phyloP scores from a whole-genome alignment of 37 sponge, comb jelly and placozoan genomes.

The Lycopodina hypogea region DNA sequence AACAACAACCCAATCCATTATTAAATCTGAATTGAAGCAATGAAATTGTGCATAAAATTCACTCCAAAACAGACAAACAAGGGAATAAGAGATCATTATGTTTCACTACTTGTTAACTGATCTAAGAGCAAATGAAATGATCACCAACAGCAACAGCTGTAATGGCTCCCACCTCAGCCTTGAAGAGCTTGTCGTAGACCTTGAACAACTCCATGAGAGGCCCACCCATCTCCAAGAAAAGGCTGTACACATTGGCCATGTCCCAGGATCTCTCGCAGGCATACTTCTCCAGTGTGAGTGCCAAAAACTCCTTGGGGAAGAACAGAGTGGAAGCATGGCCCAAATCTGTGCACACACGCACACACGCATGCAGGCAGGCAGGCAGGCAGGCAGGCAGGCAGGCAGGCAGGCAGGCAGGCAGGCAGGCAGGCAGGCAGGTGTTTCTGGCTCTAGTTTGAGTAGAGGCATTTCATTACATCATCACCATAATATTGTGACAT shows the following conservation, averaged over 20 bases:
- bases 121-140: no score
- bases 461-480: no score
- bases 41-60: neutral
- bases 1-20: no score
- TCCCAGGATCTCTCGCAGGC: constrained; percentile 60
- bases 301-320: constrained; percentile 68
- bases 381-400: no score
- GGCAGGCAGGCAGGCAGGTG: neutral
- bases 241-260: constrained; percentile 23
- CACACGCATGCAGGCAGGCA: neutral
- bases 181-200: constrained; percentile 69
- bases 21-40: no score
- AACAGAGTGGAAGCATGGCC: constrained; percentile 52
- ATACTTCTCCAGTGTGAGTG: constrained; percentile 67
- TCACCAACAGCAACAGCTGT: no score
- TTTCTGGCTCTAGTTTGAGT: neutral
- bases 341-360: constrained; percentile 36
- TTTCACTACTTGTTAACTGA: neutral
- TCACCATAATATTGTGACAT: no score
- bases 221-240: constrained; percentile 61
- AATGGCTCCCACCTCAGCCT: constrained; percentile 67
- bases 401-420: neutral
- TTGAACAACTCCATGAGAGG: constrained; percentile 46
- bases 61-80: neutral
- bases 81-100: neutral